Evolutionary conservation across 2,888 invertebrate species (phyloP).

Genomic region (Scaptomyza polygonia): DNA sequence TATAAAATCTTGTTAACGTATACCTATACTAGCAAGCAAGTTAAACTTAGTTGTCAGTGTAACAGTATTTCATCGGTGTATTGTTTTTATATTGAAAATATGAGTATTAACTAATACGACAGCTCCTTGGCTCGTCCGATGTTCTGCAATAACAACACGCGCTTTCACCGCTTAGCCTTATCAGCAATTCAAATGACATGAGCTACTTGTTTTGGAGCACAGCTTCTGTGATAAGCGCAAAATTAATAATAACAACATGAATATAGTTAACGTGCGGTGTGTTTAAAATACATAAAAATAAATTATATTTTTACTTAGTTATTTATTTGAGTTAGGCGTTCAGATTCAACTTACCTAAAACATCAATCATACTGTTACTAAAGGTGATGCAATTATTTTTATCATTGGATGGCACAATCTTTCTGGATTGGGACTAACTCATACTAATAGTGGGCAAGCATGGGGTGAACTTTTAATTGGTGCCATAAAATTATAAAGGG

Average conservation of each 20-base stretch:
- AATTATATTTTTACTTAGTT: no score
- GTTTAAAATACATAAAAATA: constrained; percentile 39
- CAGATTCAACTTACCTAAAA: background rate
- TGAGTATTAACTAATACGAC: background rate
- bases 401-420: constrained; percentile 15
- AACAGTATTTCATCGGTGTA: background rate
- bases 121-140: constrained; percentile 1
- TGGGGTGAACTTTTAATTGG: constrained; percentile 16
- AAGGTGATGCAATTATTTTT: constrained; percentile 13
- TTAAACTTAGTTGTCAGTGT: background rate
- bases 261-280: constrained; percentile 20
- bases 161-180: constrained; percentile 37
- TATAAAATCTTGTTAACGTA: constrained; percentile 30
- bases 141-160: constrained; percentile 27
- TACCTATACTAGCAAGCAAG: constrained; percentile 14
- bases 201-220: constrained; percentile 34
- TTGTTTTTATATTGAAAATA: background rate
- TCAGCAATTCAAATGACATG: constrained; percentile 46
- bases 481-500: no score
- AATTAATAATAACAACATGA: constrained; percentile 15
- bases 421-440: background rate
- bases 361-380: constrained; percentile 1
- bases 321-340: background rate
- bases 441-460: background rate
- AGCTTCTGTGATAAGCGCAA: constrained; percentile 55